Conservation (phyloP, 1,140 invertebrate species). For the Rhopalosiphum padi region DNA sequence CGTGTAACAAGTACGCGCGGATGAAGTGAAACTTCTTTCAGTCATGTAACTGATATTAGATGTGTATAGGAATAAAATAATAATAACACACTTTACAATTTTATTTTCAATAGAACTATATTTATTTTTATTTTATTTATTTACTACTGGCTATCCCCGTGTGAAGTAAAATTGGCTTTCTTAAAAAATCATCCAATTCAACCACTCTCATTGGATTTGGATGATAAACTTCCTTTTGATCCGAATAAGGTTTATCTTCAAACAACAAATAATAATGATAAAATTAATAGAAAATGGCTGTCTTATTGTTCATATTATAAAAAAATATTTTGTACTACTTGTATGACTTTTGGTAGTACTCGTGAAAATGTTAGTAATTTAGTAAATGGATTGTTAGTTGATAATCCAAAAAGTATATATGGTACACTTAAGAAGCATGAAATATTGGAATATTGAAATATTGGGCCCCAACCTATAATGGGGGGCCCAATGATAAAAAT, state of each 20-base stretch:
- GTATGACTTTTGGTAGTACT: background rate
- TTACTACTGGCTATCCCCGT: no score
- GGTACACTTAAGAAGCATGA: background rate
- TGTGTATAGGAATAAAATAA: no score
- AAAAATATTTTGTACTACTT: background rate
- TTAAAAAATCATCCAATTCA: background rate
- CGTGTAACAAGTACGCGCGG: no score
- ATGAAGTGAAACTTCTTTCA: no score
- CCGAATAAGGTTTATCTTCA: background rate
- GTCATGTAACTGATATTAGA: no score
- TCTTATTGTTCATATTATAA: constrained; percentile 10
- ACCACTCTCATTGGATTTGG: background rate
- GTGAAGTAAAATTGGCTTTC: no score
- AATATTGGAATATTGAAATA: no score
- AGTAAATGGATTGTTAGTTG: background rate
- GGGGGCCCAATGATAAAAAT: no score
- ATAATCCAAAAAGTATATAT: background rate
- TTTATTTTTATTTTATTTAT: no score
- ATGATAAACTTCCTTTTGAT: background rate
- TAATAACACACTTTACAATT: no score
- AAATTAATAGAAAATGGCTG: background rate
- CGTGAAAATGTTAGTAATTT: background rate
- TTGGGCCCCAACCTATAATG: no score
- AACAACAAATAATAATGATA: background rate
- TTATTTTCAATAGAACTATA: no score